These are phyloP conservation scores for Choristoneura rosaceana DNA, from an alignment of 2,888 invertebrate genomes.

Conservation along the genomic window DNA sequence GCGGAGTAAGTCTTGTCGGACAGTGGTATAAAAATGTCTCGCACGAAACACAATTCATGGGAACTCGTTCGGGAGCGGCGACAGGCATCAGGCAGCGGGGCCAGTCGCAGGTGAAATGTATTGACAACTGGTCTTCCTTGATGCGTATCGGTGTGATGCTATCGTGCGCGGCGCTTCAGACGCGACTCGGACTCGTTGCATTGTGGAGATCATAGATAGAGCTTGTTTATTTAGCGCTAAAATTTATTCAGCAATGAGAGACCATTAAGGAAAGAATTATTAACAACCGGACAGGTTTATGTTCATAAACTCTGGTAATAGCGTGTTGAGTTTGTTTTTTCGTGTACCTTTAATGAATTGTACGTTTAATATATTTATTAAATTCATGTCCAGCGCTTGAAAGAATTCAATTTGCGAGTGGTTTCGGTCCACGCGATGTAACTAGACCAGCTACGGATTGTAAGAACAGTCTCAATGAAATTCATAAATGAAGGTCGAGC, in stretches of 20 bases:
- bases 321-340: constrained; percentile 67
- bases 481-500: constrained; percentile 71
- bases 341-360: constrained; percentile 69
- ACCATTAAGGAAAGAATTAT: constrained; percentile 79
- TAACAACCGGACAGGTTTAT: constrained; percentile 74
- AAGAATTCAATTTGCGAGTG: constrained; percentile 40
- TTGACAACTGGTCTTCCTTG: constrained; percentile 85
- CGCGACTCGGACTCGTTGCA: constrained; percentile 74
- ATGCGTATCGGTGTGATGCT: constrained; percentile 83
- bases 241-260: constrained; percentile 78
- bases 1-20: constrained; percentile 66
- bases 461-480: constrained; percentile 62
- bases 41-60: constrained; percentile 77
- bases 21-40: constrained; percentile 80
- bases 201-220: constrained; percentile 81
- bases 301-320: constrained; percentile 70
- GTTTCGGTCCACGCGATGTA: constrained; percentile 12
- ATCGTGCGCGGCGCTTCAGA: constrained; percentile 82
- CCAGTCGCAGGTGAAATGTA: constrained; percentile 81
- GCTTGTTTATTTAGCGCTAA: constrained; percentile 82
- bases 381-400: constrained; percentile 41
- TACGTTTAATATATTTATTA: constrained; percentile 66
- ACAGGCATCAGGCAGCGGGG: constrained; percentile 75
- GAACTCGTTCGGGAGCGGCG: constrained; percentile 71
- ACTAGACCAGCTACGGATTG: constrained; percentile 2